Evolutionary conservation across 1,140 invertebrate genomes (phyloP), one percentile per base, ranked within the genome.

Genomic region (Drosophila carrolli): DNA sequence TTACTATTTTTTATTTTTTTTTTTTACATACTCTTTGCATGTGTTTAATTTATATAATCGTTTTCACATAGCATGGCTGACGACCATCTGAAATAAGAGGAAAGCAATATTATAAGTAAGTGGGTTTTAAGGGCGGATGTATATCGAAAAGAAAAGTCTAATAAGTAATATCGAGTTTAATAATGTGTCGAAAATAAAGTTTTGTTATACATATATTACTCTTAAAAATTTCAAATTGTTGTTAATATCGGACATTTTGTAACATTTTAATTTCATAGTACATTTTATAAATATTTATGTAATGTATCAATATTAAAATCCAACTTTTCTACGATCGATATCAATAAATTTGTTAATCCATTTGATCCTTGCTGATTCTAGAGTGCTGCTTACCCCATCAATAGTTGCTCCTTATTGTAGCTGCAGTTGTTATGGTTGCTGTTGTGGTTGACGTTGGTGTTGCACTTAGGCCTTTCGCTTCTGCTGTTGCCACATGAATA

Each of bases 401-500:
- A 48, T 73, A 79, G 78, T 86, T 79, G 79, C 76, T 83, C 66
- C 43, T 51, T 70, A 41, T 43, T 63, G 75, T 61, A 76, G 68
- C 27, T 73, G 66, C 54, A 53, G 44, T 62, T 66, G 35, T 56
- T 50, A 16, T 53, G 54, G 54, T 75, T 46, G 65, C 60, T 78
- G 66, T 19, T 68, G 59, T 60, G 59, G 38, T 67, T 55, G 40
- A 46, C 58, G 32, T 50, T 35, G n/a, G 35, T 62, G 38, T 16
- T 62, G 58, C 44, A 32, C n/a, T 48, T 89, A 88, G 67, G 63
- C 61, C 75, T 88, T 86, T 76, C 84, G 83, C 58, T 88, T 79
- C 51, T 88, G 84, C 67, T 88, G 84, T 37, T 88, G 84, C 84
- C 84, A 89, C 80, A 66, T 72, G 55, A 88, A 88, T 48, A 88